phyloP scores from a whole-genome alignment of 2,888 invertebrate species.

The Hemistola chrysoprasaria region DNA sequence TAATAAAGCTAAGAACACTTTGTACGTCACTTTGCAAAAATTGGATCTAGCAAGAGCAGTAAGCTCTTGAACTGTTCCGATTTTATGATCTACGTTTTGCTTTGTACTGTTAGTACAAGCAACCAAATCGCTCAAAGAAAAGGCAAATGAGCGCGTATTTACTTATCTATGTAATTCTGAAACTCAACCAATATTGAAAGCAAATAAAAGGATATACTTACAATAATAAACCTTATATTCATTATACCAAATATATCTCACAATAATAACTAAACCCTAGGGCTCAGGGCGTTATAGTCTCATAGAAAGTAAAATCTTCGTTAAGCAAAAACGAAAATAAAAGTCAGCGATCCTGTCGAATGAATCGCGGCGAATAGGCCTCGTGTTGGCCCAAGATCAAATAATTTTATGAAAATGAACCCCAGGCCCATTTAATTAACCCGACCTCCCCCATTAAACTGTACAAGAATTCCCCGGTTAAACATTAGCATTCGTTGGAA shows the following conservation, averaged over 20 bases:
- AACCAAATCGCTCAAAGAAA: too few relatives aligned
- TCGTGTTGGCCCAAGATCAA: constrained; percentile 67
- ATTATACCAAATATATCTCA: constrained; percentile 53
- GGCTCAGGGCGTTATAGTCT: constrained; percentile 30
- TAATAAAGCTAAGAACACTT: constrained; percentile 14
- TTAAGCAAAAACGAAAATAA: constrained; percentile 60
- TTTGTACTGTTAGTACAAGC: constrained; percentile 1
- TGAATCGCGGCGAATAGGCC: constrained; percentile 62
- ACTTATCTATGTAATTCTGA: too few relatives aligned
- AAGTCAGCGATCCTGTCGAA: constrained; percentile 57
- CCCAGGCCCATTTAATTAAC: constrained; percentile 78
- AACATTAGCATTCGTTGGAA: constrained; percentile 77
- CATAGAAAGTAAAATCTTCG: constrained; percentile 41
- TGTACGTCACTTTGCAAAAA: constrained; percentile 10
- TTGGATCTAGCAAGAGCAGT: constrained; percentile 12
- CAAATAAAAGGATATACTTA: constrained; percentile 56
- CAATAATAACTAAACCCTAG: constrained; percentile 44
- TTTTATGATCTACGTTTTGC: constrained; percentile 21
- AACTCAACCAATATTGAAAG: too few relatives aligned
- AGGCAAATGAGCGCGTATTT: too few relatives aligned
- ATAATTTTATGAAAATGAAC: constrained; percentile 79
- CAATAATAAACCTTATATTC: constrained; percentile 65
- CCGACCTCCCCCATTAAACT: constrained; percentile 70
- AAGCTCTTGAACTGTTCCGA: constrained; percentile 18
- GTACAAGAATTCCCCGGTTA: constrained; percentile 78